Evolutionary conservation across 2,113 vertebrate species (phyloP), one percentile per base, ranked within the genome.

Genomic region (Hyla sarda): DNA sequence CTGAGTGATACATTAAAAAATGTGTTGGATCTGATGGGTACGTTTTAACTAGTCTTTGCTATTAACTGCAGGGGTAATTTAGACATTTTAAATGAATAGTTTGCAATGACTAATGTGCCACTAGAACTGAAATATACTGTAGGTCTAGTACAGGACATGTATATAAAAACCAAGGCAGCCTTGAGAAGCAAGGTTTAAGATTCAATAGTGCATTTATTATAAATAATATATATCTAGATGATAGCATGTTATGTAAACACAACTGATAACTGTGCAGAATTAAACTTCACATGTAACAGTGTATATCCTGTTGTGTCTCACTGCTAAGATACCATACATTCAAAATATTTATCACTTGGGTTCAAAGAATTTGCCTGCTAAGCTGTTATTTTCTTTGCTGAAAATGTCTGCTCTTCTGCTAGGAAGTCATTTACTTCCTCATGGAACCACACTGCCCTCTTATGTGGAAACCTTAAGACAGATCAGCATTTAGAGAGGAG

Each of bases 371-470:
- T 72, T 87, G 85, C 77, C 77, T 60, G 85, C 54, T 82, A 82
- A 82, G 78, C 77, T 82, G 45, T 74, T 86, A 80, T 83, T 41
- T 82, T 58, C 65, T 80, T 21, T 28, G 30, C 52, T 72, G 37
- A 72, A 80, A 79, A 80, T 17, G 77, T 56, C 84, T 58, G 28
- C 75, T 41, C 50, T n/a, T 45, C 5, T 25, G 84, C 54, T 73
- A 14, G 50, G 19, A 60, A 81, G 21, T 65, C 65, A 21, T 30
- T 80, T 45, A 25, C 21, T 82, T 87, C 54, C 76, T 34, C 0
- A 41, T 69, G 52, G 92, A 92, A 88, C 92, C 90, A 95, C 85
- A 93, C 92, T 95, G 93, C 94, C 94, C 93, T 90, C 93, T 93
- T 90, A 93, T 91, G 94, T 90, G 90, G 89, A 91, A 91, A 89